Conservation (phyloP, 2,113 vertebrate genomes). For the Lathamus discolor region DNA sequence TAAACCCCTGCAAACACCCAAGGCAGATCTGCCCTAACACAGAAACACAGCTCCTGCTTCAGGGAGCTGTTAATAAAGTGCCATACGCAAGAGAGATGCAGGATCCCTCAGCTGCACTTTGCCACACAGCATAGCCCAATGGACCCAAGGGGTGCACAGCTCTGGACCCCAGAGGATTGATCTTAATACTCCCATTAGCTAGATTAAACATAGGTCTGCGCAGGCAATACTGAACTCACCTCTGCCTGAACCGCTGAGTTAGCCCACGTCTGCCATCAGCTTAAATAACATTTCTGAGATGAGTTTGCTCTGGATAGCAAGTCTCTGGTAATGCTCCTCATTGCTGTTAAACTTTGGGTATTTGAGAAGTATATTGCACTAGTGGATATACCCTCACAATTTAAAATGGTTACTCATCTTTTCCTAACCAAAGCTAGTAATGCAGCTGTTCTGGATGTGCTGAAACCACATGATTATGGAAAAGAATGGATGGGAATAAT, state of each 20-base stretch:
- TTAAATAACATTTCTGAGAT: not conserved
- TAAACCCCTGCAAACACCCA: not conserved
- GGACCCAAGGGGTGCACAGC: fast-evolving
- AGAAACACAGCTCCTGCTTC: not conserved
- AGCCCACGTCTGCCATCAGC: not conserved
- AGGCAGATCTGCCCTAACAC: not conserved
- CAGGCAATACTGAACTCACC: not conserved
- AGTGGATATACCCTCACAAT: not conserved
- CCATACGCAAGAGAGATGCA: not conserved
- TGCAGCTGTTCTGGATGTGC: not conserved
- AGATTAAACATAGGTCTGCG: not conserved
- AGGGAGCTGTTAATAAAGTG: not conserved
- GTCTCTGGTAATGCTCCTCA: not conserved
- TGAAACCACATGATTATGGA: not conserved
- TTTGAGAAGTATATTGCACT: not conserved
- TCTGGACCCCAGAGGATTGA: fast-evolving
- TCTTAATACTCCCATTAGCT: fast-evolving
- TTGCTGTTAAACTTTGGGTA: not conserved
- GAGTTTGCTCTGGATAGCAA: not conserved
- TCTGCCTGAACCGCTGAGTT: not conserved
- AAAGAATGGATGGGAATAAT: not conserved
- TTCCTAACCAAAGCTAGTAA: not conserved
- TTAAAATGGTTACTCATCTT: not conserved
- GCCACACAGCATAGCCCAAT: fast-evolving
- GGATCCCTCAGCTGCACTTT: not conserved